phyloP scores from a whole-genome alignment of 2,888 invertebrate genomes.

The Papilio demoleus region DNA sequence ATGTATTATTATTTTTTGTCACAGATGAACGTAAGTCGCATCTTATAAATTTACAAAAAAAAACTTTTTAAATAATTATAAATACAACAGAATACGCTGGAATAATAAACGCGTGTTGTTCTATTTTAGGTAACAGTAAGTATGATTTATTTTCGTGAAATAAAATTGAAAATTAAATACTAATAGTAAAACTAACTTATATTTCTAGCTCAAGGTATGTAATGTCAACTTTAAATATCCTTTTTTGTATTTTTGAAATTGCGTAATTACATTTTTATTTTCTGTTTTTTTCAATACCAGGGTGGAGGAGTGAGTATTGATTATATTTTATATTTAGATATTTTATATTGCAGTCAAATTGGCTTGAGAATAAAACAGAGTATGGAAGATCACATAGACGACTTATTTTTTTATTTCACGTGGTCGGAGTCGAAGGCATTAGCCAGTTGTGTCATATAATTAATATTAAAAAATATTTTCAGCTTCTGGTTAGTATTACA shows the following conservation, averaged over 20 bases:
- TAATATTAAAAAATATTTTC: constrained; percentile 10
- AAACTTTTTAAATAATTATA: neutral
- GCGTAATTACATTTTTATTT: neutral
- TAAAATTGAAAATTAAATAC: neutral
- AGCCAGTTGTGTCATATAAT: neutral
- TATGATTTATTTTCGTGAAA: neutral
- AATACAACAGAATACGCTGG: no score
- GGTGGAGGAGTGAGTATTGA: constrained; percentile 23
- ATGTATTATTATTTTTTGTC: constrained; percentile 4
- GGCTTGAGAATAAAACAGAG: no score
- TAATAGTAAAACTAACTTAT: neutral
- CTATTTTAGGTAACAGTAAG: constrained; percentile 32
- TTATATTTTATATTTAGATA: neutral
- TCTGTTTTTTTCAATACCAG: neutral
- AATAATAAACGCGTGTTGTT: neutral
- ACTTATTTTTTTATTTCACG: no score
- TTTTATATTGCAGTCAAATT: neutral
- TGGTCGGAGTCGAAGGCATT: no score
- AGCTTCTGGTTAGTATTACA: constrained; percentile 27
- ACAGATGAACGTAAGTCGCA: constrained; percentile 35
- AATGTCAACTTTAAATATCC: neutral
- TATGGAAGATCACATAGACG: no score
- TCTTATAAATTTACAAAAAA: neutral
- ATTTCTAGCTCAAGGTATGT: constrained; percentile 33
- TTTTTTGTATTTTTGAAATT: neutral